Percentiles rank a stretch among this genome's conserved stretches.
These are phyloP conservation scores for Megastigmus dorsalis DNA, from an alignment of 2,888 invertebrate species.

Conservation along the genomic window DNA sequence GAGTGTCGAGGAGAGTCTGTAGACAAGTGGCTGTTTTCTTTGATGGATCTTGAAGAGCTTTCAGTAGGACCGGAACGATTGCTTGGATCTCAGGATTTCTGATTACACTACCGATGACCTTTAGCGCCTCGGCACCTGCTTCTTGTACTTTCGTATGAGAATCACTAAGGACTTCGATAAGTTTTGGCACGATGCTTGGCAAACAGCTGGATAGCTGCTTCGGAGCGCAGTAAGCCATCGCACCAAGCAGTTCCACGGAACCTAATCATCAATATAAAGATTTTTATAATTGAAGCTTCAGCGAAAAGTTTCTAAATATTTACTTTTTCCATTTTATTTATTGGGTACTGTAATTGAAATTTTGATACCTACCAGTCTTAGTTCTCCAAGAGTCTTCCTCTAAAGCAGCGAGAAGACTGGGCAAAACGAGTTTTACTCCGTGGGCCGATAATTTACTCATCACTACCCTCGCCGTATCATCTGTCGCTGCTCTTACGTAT, in stretches of 20 bases:
- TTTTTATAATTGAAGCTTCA: constrained; percentile 9
- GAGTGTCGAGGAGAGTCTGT: constrained; percentile 94
- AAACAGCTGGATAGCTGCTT: constrained; percentile 98
- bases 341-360: background rate
- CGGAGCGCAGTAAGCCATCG: constrained; percentile 99
- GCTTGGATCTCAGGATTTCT: constrained; percentile 98
- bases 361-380: constrained; percentile 82
- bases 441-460: constrained; percentile 96
- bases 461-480: constrained; percentile 96
- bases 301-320: constrained; percentile 13
- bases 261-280: constrained; percentile 77
- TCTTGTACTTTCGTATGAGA: constrained; percentile 98
- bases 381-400: constrained; percentile 99
- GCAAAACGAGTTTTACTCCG: constrained; percentile 97
- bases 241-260: constrained; percentile 95
- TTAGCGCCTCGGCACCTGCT: constrained; percentile 96
- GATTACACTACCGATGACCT: constrained; percentile 97
- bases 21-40: constrained; percentile 94
- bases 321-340: background rate
- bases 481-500: constrained; percentile 96
- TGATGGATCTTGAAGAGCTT: constrained; percentile 96
- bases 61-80: constrained; percentile 89
- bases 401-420: constrained; percentile 92
- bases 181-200: constrained; percentile 97
- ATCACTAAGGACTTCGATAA: constrained; percentile 97